A percentile compares a stretch with the other conserved stretches of the same genome.
phyloP scores from a whole-genome alignment of 2,888 invertebrate genomes.

The Drosophila tanythrix region DNA sequence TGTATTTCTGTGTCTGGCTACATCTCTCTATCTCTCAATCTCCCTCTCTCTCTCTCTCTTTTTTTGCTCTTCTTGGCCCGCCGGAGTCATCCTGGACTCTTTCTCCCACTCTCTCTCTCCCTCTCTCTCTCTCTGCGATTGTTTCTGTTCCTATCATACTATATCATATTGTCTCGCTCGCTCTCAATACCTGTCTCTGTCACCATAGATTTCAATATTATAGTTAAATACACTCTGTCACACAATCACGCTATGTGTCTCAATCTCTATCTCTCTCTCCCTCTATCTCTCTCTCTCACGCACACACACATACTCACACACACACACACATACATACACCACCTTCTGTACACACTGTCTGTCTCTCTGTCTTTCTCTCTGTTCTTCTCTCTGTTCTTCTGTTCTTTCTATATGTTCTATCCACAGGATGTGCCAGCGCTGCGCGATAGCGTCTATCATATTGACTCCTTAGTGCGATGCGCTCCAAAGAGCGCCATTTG shows the following conservation, averaged over 20 bases:
- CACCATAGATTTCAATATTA: slow-evolving; percentile 18
- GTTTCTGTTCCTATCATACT: not conserved
- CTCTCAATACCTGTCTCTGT: slow-evolving; percentile 16
- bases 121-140: slow-evolving; percentile 1
- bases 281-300: slow-evolving; percentile 42
- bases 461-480: slow-evolving; percentile 83
- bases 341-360: slow-evolving; percentile 27
- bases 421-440: slow-evolving; percentile 83
- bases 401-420: slow-evolving; percentile 73
- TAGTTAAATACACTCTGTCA: not conserved
- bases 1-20: not conserved
- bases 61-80: not conserved
- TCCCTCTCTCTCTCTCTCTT: too few relatives aligned
- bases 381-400: slow-evolving; percentile 68
- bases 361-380: slow-evolving; percentile 45
- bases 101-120: not conserved
- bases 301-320: slow-evolving; percentile 34
- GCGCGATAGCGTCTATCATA: slow-evolving; percentile 82
- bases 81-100: slow-evolving; percentile 1
- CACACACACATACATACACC: not conserved
- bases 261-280: slow-evolving; percentile 35
- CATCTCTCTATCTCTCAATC: not conserved
- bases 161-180: not conserved
- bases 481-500: slow-evolving; percentile 83
- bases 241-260: slow-evolving; percentile 18